Percentiles rank a stretch among this genome's conserved stretches.
These are phyloP conservation scores for Sebastes umbrosus DNA, from an alignment of 2,797 vertebrate genomes.

Conservation along the genomic window DNA sequence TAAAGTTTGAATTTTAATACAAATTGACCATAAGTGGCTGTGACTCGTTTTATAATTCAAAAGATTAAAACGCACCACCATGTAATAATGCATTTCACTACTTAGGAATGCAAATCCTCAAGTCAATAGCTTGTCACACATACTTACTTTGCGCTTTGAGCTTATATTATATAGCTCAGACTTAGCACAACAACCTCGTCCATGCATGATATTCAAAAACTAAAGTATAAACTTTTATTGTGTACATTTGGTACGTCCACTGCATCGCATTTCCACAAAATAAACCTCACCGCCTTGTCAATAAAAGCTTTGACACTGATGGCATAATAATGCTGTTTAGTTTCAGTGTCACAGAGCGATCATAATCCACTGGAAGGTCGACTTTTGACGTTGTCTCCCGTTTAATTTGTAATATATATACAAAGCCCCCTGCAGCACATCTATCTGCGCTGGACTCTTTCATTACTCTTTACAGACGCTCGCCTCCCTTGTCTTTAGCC, in stretches of 20 bases:
- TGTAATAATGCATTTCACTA: conserved; percentile 6
- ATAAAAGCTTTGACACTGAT: conserved; percentile 22
- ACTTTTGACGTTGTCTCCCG: conserved; percentile 39
- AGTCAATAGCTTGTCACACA: conserved; percentile 36
- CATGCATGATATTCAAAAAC: conserved; percentile 7
- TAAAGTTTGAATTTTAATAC: conserved; percentile 13
- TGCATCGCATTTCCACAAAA: background rate
- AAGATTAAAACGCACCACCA: conserved; percentile 32
- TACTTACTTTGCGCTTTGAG: conserved; percentile 1
- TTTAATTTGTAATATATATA: conserved; percentile 81
- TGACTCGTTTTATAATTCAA: conserved; percentile 23
- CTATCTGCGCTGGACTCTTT: conserved; percentile 66
- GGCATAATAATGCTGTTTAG: conserved; percentile 34
- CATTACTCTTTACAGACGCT: conserved; percentile 66
- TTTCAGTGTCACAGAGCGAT: conserved; percentile 29
- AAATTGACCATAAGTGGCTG: conserved; percentile 1
- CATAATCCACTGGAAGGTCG: conserved; percentile 44
- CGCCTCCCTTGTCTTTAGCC: conserved; percentile 59
- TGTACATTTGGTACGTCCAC: background rate
- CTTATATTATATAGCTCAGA: background rate
- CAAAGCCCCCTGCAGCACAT: conserved; percentile 51
- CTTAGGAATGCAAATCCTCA: conserved; percentile 33
- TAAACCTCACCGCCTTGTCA: conserved; percentile 14
- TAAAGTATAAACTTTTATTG: conserved; percentile 12
- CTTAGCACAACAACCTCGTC: background rate